phyloP scores from a whole-genome alignment of 2,113 vertebrate species.

The Corythaeola cristata region DNA sequence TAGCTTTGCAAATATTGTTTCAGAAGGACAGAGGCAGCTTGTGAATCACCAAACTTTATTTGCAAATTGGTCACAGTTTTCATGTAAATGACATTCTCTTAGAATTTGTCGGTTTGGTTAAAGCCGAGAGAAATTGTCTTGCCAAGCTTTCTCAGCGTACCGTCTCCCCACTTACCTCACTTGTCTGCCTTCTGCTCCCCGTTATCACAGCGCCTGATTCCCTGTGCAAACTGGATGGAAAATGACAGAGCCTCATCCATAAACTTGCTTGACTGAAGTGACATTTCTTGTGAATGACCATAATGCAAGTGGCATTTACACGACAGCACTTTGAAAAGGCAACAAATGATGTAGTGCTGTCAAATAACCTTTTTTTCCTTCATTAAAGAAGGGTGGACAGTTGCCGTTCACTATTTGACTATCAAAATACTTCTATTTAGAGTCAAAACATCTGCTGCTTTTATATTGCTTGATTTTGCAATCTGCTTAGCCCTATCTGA shows the following conservation, averaged over 20 bases:
- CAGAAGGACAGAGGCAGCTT: not conserved
- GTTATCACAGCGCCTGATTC: not conserved
- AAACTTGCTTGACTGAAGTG: conserved; percentile 5
- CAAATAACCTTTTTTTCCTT: not conserved
- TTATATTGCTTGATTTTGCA: not conserved
- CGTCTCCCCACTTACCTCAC: not conserved
- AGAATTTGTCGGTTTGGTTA: conserved; percentile 12
- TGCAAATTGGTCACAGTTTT: not conserved
- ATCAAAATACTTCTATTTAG: not conserved
- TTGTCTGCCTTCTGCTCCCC: conserved; percentile 5
- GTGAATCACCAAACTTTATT: conserved; percentile 13
- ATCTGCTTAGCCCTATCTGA: not conserved
- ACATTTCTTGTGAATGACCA: conserved; percentile 34
- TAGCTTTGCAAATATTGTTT: not conserved
- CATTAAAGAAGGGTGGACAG: not conserved
- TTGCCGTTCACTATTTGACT: conserved; percentile 5
- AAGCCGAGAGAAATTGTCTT: not conserved
- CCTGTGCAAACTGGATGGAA: not conserved
- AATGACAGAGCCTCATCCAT: conserved; percentile 7
- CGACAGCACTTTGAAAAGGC: not conserved
- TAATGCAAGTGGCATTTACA: conserved; percentile 33
- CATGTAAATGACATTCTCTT: not conserved
- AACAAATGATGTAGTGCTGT: conserved; percentile 11
- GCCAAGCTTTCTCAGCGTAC: conserved; percentile 15
- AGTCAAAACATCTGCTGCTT: not conserved